phyloP scores from a whole-genome alignment of 35 echinoderm and acorn worm species.

The Hemicentrotus pulcherrimus region DNA sequence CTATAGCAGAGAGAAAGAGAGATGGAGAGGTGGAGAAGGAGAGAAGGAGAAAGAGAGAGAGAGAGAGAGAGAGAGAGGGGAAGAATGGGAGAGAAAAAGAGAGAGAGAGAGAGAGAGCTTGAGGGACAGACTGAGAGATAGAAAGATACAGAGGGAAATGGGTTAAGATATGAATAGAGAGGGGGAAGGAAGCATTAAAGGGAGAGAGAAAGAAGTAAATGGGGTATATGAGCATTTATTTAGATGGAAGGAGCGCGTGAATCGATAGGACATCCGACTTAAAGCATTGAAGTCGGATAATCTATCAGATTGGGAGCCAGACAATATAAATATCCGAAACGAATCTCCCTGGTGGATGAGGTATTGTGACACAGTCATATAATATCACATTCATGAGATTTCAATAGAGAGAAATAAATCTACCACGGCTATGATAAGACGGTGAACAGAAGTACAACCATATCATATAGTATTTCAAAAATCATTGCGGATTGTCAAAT shows the following conservation, averaged over 20 bases:
- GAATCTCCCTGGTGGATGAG: background rate
- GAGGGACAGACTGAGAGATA: background rate
- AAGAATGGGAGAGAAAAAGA: background rate
- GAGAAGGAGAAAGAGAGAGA: background rate
- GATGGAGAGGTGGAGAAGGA: background rate
- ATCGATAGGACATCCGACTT: background rate
- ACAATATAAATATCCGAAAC: background rate
- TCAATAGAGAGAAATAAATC: background rate
- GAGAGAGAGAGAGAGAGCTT: background rate
- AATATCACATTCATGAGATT: background rate
- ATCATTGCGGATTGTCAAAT: too few species aligned
- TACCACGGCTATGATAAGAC: background rate
- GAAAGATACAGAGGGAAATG: background rate
- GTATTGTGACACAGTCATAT: background rate
- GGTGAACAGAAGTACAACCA: too few species aligned
- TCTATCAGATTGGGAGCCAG: background rate
- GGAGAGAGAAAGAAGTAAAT: background rate
- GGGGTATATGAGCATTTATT: background rate
- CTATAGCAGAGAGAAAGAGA: too few species aligned
- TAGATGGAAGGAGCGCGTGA: background rate
- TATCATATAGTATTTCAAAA: too few species aligned
- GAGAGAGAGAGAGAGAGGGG: background rate
- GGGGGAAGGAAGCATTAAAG: background rate
- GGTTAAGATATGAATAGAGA: background rate
- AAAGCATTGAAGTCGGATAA: background rate